A percentile compares a stretch with the other conserved stretches of the same genome.
Conservation (phyloP, 2,888 invertebrate genomes). For the Seladonia tumulorum region DNA sequence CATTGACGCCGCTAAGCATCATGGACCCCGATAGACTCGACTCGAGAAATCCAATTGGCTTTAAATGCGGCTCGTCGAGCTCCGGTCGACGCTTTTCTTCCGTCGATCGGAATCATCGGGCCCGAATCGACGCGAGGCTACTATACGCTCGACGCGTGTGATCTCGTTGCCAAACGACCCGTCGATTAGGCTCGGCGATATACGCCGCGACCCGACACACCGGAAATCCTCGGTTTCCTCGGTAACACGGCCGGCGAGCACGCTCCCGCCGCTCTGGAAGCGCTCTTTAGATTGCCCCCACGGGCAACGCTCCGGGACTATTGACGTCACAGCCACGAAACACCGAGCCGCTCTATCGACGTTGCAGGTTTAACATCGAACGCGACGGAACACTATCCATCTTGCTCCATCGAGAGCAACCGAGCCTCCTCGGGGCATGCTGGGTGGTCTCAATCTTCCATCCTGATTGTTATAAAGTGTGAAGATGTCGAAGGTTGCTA, state of each 20-base stretch:
- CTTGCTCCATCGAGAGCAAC: background rate
- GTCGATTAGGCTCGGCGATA: slow-evolving; percentile 5
- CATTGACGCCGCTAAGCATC: slow-evolving; percentile 58
- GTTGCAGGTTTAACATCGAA: background rate
- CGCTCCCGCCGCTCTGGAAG: background rate
- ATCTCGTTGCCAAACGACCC: slow-evolving; percentile 35
- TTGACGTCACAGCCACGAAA: background rate
- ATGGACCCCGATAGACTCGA: slow-evolving; percentile 42
- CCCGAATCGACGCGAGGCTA: background rate
- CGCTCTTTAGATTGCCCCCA: background rate
- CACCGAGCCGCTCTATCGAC: background rate
- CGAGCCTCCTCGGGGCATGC: background rate
- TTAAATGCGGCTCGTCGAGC: slow-evolving; percentile 34
- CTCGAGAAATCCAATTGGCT: slow-evolving; percentile 48
- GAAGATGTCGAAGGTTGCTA: background rate
- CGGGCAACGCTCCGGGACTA: background rate
- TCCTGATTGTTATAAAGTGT: background rate
- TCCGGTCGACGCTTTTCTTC: background rate
- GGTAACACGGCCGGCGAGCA: background rate
- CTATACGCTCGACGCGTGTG: slow-evolving; percentile 17
- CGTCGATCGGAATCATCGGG: slow-evolving; percentile 27
- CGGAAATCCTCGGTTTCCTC: background rate
- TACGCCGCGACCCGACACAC: background rate
- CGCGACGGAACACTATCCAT: background rate
- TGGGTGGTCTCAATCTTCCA: background rate